Conservation (phyloP, 2,113 vertebrate species). For the Piaya cayana region DNA sequence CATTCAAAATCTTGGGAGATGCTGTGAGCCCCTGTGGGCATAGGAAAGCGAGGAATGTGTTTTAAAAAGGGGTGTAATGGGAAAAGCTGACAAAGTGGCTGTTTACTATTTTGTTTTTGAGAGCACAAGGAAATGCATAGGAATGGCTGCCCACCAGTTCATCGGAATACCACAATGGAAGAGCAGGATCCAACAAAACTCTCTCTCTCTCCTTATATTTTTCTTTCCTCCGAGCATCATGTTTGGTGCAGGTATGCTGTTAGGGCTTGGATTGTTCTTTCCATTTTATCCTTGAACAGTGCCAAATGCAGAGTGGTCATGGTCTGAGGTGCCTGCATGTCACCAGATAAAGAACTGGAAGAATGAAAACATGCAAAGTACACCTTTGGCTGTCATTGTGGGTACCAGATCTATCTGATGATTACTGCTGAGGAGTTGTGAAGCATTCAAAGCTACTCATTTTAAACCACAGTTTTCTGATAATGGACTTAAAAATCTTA, state of each 20-base stretch:
- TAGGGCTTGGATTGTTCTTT: background rate
- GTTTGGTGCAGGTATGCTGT: background rate
- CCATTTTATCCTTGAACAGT: fast-evolving
- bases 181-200: background rate
- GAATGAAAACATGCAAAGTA: background rate
- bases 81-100: background rate
- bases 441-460: conserved; percentile 11
- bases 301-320: fast-evolving
- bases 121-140: background rate
- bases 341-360: background rate
- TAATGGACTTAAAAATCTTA: conserved; percentile 19
- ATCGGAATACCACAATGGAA: too few relatives aligned
- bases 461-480: conserved; percentile 4
- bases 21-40: background rate
- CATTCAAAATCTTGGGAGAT: background rate
- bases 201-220: background rate
- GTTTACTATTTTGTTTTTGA: background rate
- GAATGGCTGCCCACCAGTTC: background rate
- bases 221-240: fast-evolving
- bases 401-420: background rate
- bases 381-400: fast-evolving
- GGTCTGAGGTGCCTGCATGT: background rate
- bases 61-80: background rate
- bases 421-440: background rate
- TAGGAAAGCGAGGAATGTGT: background rate